Conservation (phyloP, 2,113 vertebrate genomes). For the Haliaeetus leucogaster region DNA sequence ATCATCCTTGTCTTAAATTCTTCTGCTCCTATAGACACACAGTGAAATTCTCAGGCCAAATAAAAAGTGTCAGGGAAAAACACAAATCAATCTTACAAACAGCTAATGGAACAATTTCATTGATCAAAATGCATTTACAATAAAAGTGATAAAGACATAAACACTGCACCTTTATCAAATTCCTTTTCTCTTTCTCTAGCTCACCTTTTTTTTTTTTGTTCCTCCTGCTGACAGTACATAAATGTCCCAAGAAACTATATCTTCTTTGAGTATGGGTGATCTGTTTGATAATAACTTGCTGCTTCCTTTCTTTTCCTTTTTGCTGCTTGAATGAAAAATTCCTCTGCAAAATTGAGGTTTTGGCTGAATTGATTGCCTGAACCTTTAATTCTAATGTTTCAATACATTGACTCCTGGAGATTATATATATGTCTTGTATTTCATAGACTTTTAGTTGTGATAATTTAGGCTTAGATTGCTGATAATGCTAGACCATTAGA, state of each 20-base stretch:
- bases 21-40: slow-evolving; percentile 11
- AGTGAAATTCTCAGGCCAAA: slow-evolving; percentile 7
- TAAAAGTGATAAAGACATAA: neutral
- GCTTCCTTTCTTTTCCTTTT: slow-evolving; percentile 17
- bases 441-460: slow-evolving; percentile 71
- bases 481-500: slow-evolving; percentile 71
- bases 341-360: slow-evolving; percentile 43
- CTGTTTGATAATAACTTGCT: slow-evolving; percentile 6
- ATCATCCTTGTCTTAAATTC: slow-evolving; percentile 49
- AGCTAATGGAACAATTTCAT: neutral
- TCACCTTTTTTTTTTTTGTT: neutral
- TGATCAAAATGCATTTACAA: neutral
- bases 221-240: neutral
- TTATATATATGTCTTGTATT: slow-evolving; percentile 72
- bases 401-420: slow-evolving; percentile 52
- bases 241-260: slow-evolving; percentile 12
- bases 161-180: neutral
- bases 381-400: slow-evolving; percentile 72
- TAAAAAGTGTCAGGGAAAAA: slow-evolving; percentile 5
- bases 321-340: slow-evolving; percentile 55
- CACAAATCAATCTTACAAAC: neutral
- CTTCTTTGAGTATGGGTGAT: neutral
- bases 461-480: slow-evolving; percentile 73
- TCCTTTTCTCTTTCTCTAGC: neutral
- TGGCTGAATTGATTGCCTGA: slow-evolving; percentile 68